Evolutionary conservation across 2,888 invertebrate genomes (phyloP), one percentile per base, ranked within the genome.

Genomic region (Hypselothyrea guttata): DNA sequence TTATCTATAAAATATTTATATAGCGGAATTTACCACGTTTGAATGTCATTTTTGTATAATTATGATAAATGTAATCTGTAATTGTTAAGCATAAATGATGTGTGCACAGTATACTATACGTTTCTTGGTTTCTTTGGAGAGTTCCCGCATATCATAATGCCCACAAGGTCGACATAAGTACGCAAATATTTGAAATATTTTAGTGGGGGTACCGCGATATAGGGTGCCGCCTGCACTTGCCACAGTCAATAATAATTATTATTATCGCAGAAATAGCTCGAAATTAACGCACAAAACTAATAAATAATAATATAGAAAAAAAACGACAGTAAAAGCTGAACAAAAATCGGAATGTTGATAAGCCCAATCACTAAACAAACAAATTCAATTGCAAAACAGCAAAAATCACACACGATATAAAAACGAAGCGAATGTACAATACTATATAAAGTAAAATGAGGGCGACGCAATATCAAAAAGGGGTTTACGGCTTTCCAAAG

Each of bases 371-470:
- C 34, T 53, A 41, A 78, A 30, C 45, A 71, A 78, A 77, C 58
- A 65, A 62, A 69, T 68, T 81, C 61, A 52, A 72, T 69, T 64
- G 72, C 75, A 66, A 73, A 83, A 79, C 62, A 68, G 41, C 52
- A 73, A 76, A 62, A 53, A n/a, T 53, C 63, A 28, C 56, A 62
- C 16, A 56, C 66, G 75, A 75, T 64, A 71, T 30, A 54, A 18
- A 28, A 30, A 37, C n/a, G n/a, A n/a, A n/a, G n/a, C n/a, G n/a
- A n/a, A n/a, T n/a, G n/a, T n/a, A n/a, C n/a, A n/a, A 62, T 13
- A 56, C 66, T 71, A 75, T 64, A 71, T 30, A 54, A 18, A 28
- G 22, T 34, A 47, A 30, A 58, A 69, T 62, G 56, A 41, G 75
- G 64, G 48, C 44, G 54, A 54, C 22, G 2, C 48, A 31, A 47